A percentile compares a stretch with the other conserved stretches of the same genome.
These are phyloP conservation scores for Dipodomys spectabilis DNA, from an alignment of 2,113 vertebrate genomes.

Conservation along the genomic window DNA sequence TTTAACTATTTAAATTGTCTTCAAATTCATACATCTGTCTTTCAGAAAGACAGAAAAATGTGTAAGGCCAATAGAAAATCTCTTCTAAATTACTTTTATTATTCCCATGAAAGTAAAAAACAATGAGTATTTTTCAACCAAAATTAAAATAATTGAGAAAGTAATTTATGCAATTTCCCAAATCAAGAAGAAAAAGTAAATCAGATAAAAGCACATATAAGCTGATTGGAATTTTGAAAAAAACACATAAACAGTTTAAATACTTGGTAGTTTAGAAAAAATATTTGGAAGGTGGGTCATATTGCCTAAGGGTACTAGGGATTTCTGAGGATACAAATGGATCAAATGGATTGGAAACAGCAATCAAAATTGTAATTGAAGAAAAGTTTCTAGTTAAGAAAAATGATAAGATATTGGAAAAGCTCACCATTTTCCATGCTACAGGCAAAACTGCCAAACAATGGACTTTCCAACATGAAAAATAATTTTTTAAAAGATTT, in stretches of 20 bases:
- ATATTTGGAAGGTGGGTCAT: neutral
- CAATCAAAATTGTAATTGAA: conserved; percentile 2
- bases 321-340: neutral
- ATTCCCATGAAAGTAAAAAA: neutral
- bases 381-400: conserved; percentile 12
- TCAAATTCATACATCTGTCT: conserved; percentile 19
- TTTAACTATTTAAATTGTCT: conserved; percentile 17
- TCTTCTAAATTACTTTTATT: neutral
- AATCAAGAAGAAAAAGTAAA: conserved; percentile 32
- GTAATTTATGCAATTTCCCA: neutral
- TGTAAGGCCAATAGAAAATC: conserved; percentile 4
- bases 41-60: conserved; percentile 40
- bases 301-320: neutral
- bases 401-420: conserved; percentile 26
- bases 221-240: neutral
- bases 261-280: conserved; percentile 29
- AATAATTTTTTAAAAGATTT: conserved; percentile 33
- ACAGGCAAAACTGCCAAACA: conserved; percentile 10
- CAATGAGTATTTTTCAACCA: conserved; percentile 8
- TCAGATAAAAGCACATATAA: conserved; percentile 5
- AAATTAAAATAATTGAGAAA: neutral
- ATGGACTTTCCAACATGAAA: neutral
- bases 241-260: neutral
- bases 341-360: conserved; percentile 41
- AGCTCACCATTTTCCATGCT: neutral